Percentiles rank a stretch among this genome's conserved stretches.
These are phyloP conservation scores for Acrobasis suavella DNA, from an alignment of 2,888 invertebrate species.

Conservation along the genomic window DNA sequence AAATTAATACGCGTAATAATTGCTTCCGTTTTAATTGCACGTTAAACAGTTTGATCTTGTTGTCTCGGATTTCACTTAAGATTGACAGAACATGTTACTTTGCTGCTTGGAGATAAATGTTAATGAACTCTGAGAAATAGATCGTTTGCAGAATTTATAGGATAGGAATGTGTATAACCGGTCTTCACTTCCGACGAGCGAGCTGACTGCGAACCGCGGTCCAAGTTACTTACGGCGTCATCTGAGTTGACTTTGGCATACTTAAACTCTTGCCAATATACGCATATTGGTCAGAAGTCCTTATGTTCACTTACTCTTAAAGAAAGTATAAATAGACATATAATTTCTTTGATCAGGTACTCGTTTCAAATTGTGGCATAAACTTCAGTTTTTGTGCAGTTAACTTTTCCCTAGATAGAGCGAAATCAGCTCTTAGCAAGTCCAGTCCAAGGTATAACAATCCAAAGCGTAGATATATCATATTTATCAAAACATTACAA, in stretches of 20 bases:
- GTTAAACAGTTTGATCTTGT: conserved; percentile 10
- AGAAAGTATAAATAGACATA: too few species aligned
- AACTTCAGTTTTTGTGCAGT: too few species aligned
- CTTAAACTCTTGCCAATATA: background rate
- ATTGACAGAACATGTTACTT: conserved; percentile 14
- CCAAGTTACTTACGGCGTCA: background rate
- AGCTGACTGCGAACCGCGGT: conserved; percentile 27
- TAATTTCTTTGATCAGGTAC: too few species aligned
- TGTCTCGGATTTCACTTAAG: conserved; percentile 12
- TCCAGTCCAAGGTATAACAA: background rate
- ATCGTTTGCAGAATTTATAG: conserved; percentile 57
- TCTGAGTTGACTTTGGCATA: background rate
- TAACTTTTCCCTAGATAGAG: too few species aligned
- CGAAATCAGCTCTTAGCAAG: too few species aligned
- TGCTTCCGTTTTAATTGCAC: conserved; percentile 14
- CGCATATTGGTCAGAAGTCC: background rate
- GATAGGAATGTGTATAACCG: conserved; percentile 70
- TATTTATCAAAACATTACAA: background rate
- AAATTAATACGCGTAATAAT: conserved; percentile 14
- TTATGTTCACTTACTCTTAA: background rate
- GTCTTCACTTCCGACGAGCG: conserved; percentile 62
- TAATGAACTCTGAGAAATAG: conserved; percentile 42
- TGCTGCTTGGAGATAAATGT: conserved; percentile 34
- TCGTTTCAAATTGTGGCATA: too few species aligned
- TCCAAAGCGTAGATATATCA: background rate